Conservation (phyloP, 2,888 invertebrate species). For the Globia sparganii region DNA sequence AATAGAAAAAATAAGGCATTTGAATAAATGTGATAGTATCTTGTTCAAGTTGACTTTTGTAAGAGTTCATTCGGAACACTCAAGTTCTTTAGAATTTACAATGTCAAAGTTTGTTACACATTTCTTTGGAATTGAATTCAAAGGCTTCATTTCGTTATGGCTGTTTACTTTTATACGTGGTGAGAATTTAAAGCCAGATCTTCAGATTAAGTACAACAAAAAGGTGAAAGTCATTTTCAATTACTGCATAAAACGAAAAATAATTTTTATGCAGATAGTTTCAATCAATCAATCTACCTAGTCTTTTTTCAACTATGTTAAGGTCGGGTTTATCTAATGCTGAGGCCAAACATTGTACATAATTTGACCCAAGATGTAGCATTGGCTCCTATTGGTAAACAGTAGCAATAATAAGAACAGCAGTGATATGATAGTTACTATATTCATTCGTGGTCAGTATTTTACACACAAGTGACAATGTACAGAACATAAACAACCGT, state of each 20-base stretch:
- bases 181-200: background rate
- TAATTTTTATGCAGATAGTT: background rate
- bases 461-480: no score
- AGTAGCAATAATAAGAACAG: no score
- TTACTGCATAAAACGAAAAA: background rate
- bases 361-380: no score
- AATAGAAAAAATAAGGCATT: background rate
- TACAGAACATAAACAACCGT: no score
- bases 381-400: no score
- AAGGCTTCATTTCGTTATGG: slow-evolving; percentile 4
- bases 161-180: slow-evolving; percentile 10
- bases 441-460: no score
- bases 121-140: slow-evolving; percentile 25
- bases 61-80: slow-evolving; percentile 11
- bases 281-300: background rate
- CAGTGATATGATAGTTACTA: no score
- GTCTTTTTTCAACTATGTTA: no score
- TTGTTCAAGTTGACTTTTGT: slow-evolving; percentile 17
- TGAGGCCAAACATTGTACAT: no score
- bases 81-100: background rate
- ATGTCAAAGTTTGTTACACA: slow-evolving; percentile 9
- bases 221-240: background rate
- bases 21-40: background rate
- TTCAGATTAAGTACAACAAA: background rate
- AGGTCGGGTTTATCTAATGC: no score